These are phyloP conservation scores for Rhineura floridana DNA, from an alignment of 2,113 vertebrate genomes.

Conservation along the genomic window DNA sequence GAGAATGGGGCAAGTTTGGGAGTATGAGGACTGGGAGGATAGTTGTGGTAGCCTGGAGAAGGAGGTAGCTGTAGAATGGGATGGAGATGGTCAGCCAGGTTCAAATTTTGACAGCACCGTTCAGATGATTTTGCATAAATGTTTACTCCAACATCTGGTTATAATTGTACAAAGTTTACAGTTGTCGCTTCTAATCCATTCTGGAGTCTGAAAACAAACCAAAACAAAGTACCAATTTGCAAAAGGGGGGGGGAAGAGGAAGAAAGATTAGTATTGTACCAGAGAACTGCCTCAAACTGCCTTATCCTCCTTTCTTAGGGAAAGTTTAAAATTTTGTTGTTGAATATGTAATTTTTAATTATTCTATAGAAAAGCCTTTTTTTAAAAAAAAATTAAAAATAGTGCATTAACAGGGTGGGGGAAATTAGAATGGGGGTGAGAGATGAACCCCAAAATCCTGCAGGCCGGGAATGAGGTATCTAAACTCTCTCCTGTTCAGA, in stretches of 20 bases:
- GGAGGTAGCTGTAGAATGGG: background rate
- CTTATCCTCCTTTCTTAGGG: slow-evolving; percentile 18
- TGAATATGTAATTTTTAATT: slow-evolving; percentile 38
- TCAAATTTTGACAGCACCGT: background rate
- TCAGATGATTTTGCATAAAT: background rate
- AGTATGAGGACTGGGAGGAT: background rate
- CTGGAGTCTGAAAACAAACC: background rate
- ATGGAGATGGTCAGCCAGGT: background rate
- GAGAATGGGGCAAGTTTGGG: background rate
- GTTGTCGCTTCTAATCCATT: background rate
- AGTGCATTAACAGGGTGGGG: slow-evolving; percentile 1
- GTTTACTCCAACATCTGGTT: background rate
- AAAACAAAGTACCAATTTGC: background rate
- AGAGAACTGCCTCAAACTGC: slow-evolving; percentile 33
- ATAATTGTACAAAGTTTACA: slow-evolving; percentile 18
- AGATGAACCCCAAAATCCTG: background rate
- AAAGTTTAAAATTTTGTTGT: background rate
- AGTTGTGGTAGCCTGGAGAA: background rate
- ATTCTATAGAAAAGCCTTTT: slow-evolving; percentile 38
- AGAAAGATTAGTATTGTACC: background rate
- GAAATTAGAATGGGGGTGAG: background rate
- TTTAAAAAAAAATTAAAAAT: background rate
- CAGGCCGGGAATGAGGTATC: slow-evolving; percentile 3
- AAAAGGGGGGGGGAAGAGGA: background rate
- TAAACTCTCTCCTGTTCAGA: background rate